These are phyloP conservation scores for Dryobota labecula DNA, from an alignment of 2,888 invertebrate species.

Conservation along the genomic window DNA sequence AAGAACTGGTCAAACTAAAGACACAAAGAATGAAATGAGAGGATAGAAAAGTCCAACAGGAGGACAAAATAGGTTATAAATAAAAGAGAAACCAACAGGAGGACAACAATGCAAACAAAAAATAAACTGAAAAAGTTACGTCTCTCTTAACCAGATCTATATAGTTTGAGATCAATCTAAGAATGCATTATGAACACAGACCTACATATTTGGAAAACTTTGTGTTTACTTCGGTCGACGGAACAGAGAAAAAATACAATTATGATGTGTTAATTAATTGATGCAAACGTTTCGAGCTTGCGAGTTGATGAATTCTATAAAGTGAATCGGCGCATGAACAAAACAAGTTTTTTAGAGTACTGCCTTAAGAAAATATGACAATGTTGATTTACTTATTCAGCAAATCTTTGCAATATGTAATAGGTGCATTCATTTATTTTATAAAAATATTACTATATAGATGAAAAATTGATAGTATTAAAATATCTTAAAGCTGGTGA, in stretches of 20 bases:
- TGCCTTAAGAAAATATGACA: neutral
- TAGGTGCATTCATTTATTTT: neutral
- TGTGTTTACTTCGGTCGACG: constrained; percentile 6
- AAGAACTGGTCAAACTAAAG: neutral
- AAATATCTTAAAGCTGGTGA: neutral
- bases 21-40: neutral
- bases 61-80: no score
- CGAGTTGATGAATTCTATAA: constrained; percentile 43
- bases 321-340: constrained; percentile 28
- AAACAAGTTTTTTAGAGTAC: constrained; percentile 34
- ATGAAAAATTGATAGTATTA: no score
- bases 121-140: neutral
- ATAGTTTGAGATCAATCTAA: neutral
- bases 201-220: constrained; percentile 27
- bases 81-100: no score
- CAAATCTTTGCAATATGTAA: neutral
- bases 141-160: neutral
- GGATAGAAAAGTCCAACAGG: neutral
- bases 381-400: neutral
- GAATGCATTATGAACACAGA: constrained; percentile 25
- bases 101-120: no score
- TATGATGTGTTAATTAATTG: constrained; percentile 58
- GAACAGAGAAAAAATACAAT: constrained; percentile 42
- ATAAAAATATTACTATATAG: neutral
- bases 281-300: constrained; percentile 58